phyloP scores from a whole-genome alignment of 2,888 invertebrate genomes.

The Hartigia nigra region DNA sequence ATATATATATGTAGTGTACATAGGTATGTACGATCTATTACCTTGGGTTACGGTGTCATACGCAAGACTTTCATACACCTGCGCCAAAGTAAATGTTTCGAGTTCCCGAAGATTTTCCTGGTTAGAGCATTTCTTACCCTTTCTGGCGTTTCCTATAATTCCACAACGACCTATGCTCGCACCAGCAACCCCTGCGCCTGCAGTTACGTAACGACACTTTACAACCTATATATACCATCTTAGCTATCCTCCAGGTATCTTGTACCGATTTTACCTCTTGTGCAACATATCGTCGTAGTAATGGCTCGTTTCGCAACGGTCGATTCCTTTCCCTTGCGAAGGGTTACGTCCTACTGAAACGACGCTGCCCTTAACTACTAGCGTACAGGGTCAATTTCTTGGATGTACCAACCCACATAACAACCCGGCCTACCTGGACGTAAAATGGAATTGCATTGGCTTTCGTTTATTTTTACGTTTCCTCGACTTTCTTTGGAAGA shows the following conservation, averaged over 20 bases:
- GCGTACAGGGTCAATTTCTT: neutral
- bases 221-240: neutral
- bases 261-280: neutral
- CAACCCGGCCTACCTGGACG: neutral
- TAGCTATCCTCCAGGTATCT: neutral
- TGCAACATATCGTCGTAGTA: neutral
- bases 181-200: neutral
- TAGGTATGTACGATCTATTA: conserved; percentile 25
- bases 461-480: conserved; percentile 1
- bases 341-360: neutral
- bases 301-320: neutral
- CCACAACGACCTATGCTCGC: neutral
- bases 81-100: conserved; percentile 7
- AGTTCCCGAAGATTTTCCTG: neutral
- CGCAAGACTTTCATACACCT: conserved; percentile 26
- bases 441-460: conserved; percentile 2
- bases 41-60: conserved; percentile 32
- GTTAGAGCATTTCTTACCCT: neutral
- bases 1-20: neutral
- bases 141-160: neutral
- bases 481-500: neutral
- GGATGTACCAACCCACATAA: conserved; percentile 1
- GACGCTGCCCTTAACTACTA: neutral
- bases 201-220: neutral
- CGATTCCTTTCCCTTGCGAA: neutral